phyloP scores from a whole-genome alignment of 2,113 vertebrate species.

The Eretmochelys imbricata region DNA sequence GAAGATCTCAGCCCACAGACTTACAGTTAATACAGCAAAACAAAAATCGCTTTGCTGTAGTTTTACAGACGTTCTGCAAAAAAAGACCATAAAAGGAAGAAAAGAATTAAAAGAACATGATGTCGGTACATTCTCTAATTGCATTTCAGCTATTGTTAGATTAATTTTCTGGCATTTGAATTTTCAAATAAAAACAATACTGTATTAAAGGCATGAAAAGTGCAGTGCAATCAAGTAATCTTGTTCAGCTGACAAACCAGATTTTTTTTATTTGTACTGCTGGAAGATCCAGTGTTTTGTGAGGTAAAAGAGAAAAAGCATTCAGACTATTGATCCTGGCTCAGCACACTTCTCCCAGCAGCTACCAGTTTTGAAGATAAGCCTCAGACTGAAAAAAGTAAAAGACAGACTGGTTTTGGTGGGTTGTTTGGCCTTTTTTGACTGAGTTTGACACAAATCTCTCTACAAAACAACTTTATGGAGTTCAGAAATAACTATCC shows the following conservation, averaged over 20 bases:
- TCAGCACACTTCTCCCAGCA: neutral
- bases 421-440: neutral
- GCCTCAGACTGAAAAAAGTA: neutral
- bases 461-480: neutral
- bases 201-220: constrained; percentile 18
- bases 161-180: constrained; percentile 15
- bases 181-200: constrained; percentile 13
- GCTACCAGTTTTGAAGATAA: neutral
- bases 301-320: neutral
- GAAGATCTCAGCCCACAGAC: neutral
- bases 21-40: neutral
- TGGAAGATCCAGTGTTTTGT: neutral
- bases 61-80: neutral
- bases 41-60: neutral
- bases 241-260: neutral
- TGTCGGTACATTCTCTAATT: constrained; percentile 21
- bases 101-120: neutral
- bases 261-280: neutral
- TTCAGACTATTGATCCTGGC: accelerated
- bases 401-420: neutral
- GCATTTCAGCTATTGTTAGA: constrained; percentile 41
- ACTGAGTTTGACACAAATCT: neutral
- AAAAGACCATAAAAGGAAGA: constrained; percentile 48
- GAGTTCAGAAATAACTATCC: neutral
- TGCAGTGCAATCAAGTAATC: neutral